Evolutionary conservation across 1,140 invertebrate genomes (phyloP), one percentile per base, ranked within the genome.

Genomic region (Helicoverpa armigera): DNA sequence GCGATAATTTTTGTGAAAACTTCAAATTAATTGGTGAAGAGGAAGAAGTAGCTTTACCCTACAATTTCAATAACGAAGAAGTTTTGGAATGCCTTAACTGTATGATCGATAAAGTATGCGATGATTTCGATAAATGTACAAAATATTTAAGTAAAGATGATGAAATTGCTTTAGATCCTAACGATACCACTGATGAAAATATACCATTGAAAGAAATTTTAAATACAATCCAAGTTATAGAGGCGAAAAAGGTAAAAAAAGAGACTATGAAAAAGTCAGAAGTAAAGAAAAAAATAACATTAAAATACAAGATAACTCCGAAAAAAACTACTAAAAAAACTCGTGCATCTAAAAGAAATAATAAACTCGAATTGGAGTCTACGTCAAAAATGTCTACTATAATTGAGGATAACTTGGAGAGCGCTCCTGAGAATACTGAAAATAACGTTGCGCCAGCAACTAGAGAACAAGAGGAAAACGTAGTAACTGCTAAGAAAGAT

Each of bases 51-150:
- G 54, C 53, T 60, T 56, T 72, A 5, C 12, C 82, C 2, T 67
- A 78, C 16, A 31, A 76, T 43, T 63, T 84, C 10, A 23, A 80
- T 53, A 79, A 88, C 75, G 50, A 80, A 5, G 90, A 93, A 69
- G 84, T 94, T 73, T 69, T 89, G 35, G 85, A 90, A 56, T 92
- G 91, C 60, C 72, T 94, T 13, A 90, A 91, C 60, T 79, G 79
- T 70, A 85, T 94, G 13, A 74, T 94, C 11, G 90, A 94, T 86
- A 86, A 85, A 70, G 90, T 93, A 4, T 94, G 90, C 60, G 51
- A 82, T 51, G 85, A 90, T 53, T 87, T 91, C n/a, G 86, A 93
- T 14, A 90, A 85, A 79, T 85, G 77, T 81, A 73, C 72, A 23
- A 79, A 88, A 54, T 84, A 87, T 79, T 81, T 89, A 3, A 76